Conservation (phyloP, 2,797 vertebrate genomes). For the Phoeniculus purpureus region DNA sequence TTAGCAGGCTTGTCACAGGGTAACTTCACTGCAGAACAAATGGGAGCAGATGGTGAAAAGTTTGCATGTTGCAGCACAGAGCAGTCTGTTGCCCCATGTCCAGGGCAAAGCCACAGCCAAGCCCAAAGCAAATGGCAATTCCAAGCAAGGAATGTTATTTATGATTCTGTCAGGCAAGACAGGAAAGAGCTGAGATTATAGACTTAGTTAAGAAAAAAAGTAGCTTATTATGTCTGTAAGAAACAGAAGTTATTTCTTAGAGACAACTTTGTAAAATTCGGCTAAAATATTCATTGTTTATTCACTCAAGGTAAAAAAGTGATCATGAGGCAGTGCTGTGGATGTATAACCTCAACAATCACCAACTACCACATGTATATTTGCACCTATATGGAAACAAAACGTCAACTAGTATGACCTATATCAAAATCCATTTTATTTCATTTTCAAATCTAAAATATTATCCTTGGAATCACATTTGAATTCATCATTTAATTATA, state of each 20-base stretch:
- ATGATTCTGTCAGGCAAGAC: not conserved
- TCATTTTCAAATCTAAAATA: not conserved
- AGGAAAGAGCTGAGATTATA: not conserved
- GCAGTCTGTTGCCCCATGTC: not conserved
- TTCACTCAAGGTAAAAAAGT: not conserved
- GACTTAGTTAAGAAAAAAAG: not conserved
- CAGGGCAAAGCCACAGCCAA: not conserved
- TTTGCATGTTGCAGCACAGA: not conserved
- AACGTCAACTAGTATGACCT: not conserved
- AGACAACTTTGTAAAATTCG: not conserved
- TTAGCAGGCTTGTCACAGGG: not conserved
- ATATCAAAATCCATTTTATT: not conserved
- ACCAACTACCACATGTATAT: not conserved
- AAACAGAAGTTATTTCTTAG: not conserved
- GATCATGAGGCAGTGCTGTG: not conserved
- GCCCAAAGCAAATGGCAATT: not conserved
- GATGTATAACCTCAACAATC: not conserved
- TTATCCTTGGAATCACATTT: not conserved
- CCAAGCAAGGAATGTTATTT: not conserved
- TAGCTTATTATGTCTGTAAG: not conserved
- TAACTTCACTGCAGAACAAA: not conserved
- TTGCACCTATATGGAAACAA: not conserved
- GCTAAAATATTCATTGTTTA: not conserved
- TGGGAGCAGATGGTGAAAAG: not conserved
- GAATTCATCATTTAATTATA: not conserved